Evolutionary conservation across 2,888 invertebrate species (phyloP).

Genomic region (Aradus depressus): DNA sequence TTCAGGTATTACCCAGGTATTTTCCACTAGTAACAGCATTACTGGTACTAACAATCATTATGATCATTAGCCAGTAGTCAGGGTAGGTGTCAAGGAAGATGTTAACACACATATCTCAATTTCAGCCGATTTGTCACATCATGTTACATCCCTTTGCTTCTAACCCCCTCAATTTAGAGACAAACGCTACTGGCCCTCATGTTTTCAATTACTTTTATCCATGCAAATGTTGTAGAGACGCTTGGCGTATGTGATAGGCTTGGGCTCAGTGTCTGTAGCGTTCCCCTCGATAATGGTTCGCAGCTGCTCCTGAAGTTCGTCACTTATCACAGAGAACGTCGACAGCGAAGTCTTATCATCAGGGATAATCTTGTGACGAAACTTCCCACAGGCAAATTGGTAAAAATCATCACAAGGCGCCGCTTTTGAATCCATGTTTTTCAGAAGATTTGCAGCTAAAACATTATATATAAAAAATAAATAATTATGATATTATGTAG

Average conservation of each 20-base stretch:
- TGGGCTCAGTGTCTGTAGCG: slow-evolving; percentile 47
- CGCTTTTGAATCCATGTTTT: slow-evolving; percentile 56
- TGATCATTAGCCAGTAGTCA: no score
- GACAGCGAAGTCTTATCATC: slow-evolving; percentile 72
- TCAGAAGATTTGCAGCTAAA: slow-evolving; percentile 55
- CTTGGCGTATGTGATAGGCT: slow-evolving; percentile 65
- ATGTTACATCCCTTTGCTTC: no score
- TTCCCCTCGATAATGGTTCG: slow-evolving; percentile 57
- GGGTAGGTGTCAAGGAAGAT: no score
- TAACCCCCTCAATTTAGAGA: no score
- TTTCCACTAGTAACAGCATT: no score
- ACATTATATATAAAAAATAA: slow-evolving; percentile 2
- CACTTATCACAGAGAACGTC: slow-evolving; percentile 62
- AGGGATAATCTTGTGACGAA: slow-evolving; percentile 61
- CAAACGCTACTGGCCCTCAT: no score
- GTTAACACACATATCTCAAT: no score
- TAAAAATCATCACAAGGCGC: slow-evolving; percentile 78
- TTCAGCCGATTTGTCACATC: no score
- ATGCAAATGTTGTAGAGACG: slow-evolving; percentile 77
- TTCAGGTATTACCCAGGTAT: no score
- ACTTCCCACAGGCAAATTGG: slow-evolving; percentile 65
- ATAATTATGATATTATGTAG: neutral
- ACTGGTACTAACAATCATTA: no score
- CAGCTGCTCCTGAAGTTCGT: slow-evolving; percentile 61
- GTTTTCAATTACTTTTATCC: slow-evolving; percentile 61